A percentile compares a stretch with the other conserved stretches of the same genome.
Conservation (phyloP, 2,888 invertebrate genomes). For the Andrena flavipes region DNA sequence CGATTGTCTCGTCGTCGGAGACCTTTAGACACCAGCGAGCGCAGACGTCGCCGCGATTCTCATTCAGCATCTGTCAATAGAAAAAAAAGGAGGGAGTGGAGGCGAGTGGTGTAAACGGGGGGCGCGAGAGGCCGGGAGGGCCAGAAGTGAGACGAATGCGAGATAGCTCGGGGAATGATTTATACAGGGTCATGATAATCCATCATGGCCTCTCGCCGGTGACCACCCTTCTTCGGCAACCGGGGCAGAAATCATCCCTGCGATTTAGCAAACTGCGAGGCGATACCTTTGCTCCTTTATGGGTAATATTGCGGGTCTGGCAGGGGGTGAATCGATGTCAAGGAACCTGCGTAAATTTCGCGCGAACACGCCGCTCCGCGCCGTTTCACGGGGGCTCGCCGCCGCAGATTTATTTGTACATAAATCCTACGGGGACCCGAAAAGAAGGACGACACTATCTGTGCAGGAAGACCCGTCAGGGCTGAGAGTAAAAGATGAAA, state of each 20-base stretch:
- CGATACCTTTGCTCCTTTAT: conserved; percentile 64
- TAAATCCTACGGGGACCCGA: conserved; percentile 21
- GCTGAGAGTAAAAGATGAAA: not conserved
- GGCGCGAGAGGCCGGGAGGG: conserved; percentile 17
- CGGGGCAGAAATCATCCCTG: conserved; percentile 51
- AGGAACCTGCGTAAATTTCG: conserved; percentile 41
- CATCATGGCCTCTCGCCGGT: conserved; percentile 57
- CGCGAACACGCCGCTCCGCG: conserved; percentile 17
- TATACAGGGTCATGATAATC: conserved; percentile 66
- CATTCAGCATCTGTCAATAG: conserved; percentile 39
- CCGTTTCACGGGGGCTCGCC: conserved; percentile 3
- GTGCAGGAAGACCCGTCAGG: not conserved
- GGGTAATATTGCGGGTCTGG: conserved; percentile 58
- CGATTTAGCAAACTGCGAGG: conserved; percentile 64
- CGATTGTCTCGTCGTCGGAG: not conserved
- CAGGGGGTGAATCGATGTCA: conserved; percentile 39
- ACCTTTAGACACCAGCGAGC: not conserved
- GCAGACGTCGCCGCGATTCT: conserved; percentile 2
- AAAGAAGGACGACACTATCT: not conserved
- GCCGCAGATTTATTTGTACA: conserved; percentile 40
- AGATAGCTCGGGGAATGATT: conserved; percentile 66
- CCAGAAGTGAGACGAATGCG: conserved; percentile 42
- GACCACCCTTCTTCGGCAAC: conserved; percentile 52
- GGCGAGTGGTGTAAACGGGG: conserved; percentile 21
- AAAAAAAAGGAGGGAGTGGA: not conserved